Evolutionary conservation across 2,797 vertebrate species (phyloP).

Genomic region (Sciaenops ocellatus): DNA sequence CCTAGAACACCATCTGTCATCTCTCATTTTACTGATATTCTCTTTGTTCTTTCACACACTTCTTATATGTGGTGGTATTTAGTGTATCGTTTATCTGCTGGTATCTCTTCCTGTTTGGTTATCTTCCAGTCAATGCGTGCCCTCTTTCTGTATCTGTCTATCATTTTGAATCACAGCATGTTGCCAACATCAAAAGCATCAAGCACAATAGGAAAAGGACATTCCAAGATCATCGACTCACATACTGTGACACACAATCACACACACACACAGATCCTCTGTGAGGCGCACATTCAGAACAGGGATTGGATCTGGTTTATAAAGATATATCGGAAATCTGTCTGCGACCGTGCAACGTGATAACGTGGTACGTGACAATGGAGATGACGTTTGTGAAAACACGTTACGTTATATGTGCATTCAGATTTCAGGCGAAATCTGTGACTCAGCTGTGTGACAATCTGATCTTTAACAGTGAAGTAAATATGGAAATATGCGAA

Average conservation of each 20-base stretch:
- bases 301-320: conserved; percentile 12
- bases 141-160: conserved; percentile 36
- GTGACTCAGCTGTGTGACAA: background rate
- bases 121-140: background rate
- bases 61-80: conserved; percentile 21
- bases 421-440: conserved; percentile 1
- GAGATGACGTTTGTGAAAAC: conserved; percentile 19
- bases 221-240: conserved; percentile 51
- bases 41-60: background rate
- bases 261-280: background rate
- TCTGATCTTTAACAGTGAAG: conserved; percentile 9
- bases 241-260: conserved; percentile 18
- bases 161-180: conserved; percentile 46
- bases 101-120: conserved; percentile 5
- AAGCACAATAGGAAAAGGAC: conserved; percentile 44
- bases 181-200: conserved; percentile 52
- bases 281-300: conserved; percentile 20
- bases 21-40: background rate
- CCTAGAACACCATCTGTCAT: conserved; percentile 42
- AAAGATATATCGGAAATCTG: background rate
- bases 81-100: conserved; percentile 4
- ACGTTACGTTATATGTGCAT: conserved; percentile 6
- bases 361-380: conserved; percentile 24
- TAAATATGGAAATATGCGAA: conserved; percentile 1
- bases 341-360: background rate